A percentile compares a stretch with the other conserved stretches of the same genome.
Conservation (phyloP, 2,888 invertebrate genomes). For the Andrena haemorrhoa region DNA sequence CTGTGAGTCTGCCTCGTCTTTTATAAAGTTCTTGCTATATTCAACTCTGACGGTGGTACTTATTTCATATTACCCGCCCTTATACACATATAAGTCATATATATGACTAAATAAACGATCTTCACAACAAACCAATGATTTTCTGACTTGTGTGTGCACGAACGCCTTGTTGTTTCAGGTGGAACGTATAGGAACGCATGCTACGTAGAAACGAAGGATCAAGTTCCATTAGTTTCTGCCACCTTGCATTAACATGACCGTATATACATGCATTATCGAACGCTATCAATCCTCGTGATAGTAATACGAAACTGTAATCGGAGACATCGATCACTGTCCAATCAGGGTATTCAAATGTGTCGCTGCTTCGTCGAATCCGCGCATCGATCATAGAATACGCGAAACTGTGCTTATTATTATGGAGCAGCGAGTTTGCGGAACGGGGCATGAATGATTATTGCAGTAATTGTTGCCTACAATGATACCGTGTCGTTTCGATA, state of each 20-base stretch:
- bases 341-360: constrained; percentile 4
- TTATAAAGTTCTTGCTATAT: constrained; percentile 84
- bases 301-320: constrained; percentile 29
- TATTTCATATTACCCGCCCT: constrained; percentile 41
- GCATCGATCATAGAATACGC: constrained; percentile 31
- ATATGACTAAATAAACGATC: constrained; percentile 6
- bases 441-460: constrained; percentile 1
- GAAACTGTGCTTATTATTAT: constrained; percentile 6
- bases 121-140: not conserved
- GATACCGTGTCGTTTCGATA: not conserved
- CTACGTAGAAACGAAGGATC: not conserved
- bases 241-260: not conserved
- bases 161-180: not conserved
- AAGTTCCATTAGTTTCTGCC: not conserved
- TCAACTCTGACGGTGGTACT: constrained; percentile 70
- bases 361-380: not conserved
- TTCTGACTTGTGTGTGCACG: not conserved
- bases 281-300: constrained; percentile 12
- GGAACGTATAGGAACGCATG: too few relatives aligned
- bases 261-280: not conserved
- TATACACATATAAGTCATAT: not conserved
- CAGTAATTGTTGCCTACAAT: not conserved
- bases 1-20: constrained; percentile 84
- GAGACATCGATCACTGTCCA: constrained; percentile 28
- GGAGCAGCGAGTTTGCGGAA: not conserved